These are phyloP conservation scores for Patella caerulea DNA, from an alignment of 2,888 invertebrate genomes.

Conservation along the genomic window DNA sequence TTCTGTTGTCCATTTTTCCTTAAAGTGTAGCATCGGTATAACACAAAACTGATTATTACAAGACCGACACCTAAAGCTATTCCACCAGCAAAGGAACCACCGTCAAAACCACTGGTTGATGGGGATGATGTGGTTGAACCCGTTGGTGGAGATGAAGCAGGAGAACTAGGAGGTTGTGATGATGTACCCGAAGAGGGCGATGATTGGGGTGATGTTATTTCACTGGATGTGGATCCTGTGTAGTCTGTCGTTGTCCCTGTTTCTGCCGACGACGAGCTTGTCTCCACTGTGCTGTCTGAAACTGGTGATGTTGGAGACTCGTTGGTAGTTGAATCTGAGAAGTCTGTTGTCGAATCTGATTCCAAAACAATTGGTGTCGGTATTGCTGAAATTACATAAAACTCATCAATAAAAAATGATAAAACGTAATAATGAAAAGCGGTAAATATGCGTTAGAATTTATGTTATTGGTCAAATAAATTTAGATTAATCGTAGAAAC, in stretches of 20 bases:
- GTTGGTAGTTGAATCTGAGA: neutral
- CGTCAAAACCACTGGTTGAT: slow-evolving; percentile 15
- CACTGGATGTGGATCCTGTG: neutral
- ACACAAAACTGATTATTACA: neutral
- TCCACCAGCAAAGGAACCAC: slow-evolving; percentile 16
- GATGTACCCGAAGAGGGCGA: neutral
- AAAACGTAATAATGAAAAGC: too few relatives aligned
- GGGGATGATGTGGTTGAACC: neutral
- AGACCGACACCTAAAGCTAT: slow-evolving; percentile 21
- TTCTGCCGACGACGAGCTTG: neutral
- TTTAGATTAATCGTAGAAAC: too few relatives aligned
- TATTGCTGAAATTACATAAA: too few relatives aligned
- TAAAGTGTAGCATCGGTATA: slow-evolving; percentile 13
- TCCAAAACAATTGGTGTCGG: too few relatives aligned
- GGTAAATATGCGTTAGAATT: too few relatives aligned
- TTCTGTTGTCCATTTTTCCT: slow-evolving; percentile 1
- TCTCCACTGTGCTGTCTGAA: neutral
- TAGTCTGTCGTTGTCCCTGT: slow-evolving; percentile 1
- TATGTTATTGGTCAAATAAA: too few relatives aligned
- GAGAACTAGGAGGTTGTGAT: neutral
- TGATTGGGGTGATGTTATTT: neutral
- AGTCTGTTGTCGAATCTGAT: neutral
- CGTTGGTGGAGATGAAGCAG: neutral
- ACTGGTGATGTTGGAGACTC: neutral
- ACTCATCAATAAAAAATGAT: too few relatives aligned